These are phyloP conservation scores for Neodiprion fabricii DNA, from an alignment of 1,140 invertebrate genomes.

Conservation along the genomic window DNA sequence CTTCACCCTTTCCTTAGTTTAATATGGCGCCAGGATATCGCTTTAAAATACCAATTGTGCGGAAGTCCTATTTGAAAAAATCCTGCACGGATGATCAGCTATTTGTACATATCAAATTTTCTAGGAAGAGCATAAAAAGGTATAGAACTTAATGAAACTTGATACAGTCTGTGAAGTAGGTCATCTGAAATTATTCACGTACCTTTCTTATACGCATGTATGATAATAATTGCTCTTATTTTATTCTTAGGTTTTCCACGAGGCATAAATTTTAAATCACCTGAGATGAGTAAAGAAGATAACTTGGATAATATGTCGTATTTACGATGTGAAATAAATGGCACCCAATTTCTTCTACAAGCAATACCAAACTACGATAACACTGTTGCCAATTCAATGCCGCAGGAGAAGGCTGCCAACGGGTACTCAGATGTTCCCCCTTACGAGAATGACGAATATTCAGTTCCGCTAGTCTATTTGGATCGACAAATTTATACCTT, in stretches of 20 bases:
- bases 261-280: neutral
- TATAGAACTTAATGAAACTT: neutral
- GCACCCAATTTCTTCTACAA: constrained; percentile 43
- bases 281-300: constrained; percentile 37
- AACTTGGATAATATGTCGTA: constrained; percentile 34
- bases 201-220: neutral
- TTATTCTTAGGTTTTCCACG: neutral
- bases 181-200: neutral
- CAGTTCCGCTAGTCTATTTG: constrained; percentile 42
- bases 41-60: neutral
- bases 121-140: neutral
- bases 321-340: constrained; percentile 46
- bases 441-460: constrained; percentile 34
- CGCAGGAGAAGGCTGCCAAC: constrained; percentile 26
- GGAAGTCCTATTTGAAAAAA: neutral
- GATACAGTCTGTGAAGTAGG: no score
- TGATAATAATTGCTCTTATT: neutral
- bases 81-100: neutral
- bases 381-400: constrained; percentile 19
- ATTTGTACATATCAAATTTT: neutral
- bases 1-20: neutral
- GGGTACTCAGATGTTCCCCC: constrained; percentile 22
- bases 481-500: constrained; percentile 43
- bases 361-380: constrained; percentile 28
- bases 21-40: neutral